Evolutionary conservation across 2,113 vertebrate species (phyloP).

Genomic region (Aplodontia rufa): DNA sequence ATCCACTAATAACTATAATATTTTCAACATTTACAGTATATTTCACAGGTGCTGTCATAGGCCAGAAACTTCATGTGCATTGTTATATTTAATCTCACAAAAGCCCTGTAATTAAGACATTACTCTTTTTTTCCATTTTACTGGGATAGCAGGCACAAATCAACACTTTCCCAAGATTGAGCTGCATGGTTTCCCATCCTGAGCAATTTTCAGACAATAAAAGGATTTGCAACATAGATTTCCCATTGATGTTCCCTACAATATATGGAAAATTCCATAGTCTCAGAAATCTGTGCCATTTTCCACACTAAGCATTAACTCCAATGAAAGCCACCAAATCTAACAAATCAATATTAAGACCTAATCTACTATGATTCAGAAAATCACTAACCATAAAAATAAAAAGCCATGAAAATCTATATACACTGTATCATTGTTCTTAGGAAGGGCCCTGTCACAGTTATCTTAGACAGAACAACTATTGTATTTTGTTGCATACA

Average conservation of each 20-base stretch:
- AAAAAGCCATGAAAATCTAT: neutral
- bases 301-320: neutral
- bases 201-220: neutral
- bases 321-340: neutral
- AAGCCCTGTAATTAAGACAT: neutral
- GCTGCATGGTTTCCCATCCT: neutral
- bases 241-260: neutral
- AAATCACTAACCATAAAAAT: neutral
- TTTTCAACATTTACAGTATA: neutral
- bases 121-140: neutral
- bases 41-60: neutral
- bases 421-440: neutral
- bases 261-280: neutral
- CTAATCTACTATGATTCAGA: neutral
- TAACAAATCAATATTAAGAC: neutral
- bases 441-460: neutral
- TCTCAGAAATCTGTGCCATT: neutral
- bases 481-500: neutral
- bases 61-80: neutral
- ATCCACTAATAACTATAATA: neutral
- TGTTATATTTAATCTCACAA: constrained; percentile 32
- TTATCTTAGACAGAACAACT: neutral
- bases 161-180: neutral
- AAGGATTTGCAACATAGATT: neutral
- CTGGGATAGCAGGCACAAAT: neutral